phyloP scores from a whole-genome alignment of 1,140 invertebrate genomes.

The Drosophila rhopaloa region DNA sequence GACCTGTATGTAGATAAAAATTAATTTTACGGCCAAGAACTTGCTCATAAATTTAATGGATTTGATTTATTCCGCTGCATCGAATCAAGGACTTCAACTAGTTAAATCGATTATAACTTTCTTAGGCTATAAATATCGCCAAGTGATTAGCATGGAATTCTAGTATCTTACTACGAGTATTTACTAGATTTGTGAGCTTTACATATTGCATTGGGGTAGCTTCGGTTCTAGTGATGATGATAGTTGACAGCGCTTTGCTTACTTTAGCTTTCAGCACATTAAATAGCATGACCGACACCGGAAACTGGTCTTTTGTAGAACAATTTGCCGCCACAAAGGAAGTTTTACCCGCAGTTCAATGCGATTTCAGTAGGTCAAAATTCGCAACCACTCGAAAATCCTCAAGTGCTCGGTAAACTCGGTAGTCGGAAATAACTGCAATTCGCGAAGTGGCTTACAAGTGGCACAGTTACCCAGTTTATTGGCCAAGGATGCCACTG shows the following conservation, averaged over 20 bases:
- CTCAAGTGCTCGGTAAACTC: constrained; percentile 43
- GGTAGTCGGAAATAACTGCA: constrained; percentile 32
- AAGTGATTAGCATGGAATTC: not conserved
- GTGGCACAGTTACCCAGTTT: constrained; percentile 33
- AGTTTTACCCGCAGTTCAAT: constrained; percentile 30
- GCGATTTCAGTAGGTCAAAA: constrained; percentile 21
- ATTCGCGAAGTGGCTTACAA: constrained; percentile 6
- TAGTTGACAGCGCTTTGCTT: constrained; percentile 45
- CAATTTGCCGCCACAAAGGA: constrained; percentile 43
- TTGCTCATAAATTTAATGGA: constrained; percentile 29
- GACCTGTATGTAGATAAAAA: constrained; percentile 11
- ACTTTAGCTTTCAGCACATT: constrained; percentile 46
- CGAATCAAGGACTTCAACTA: constrained; percentile 9
- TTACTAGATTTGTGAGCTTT: not conserved
- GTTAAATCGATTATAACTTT: constrained; percentile 22
- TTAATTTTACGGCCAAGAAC: constrained; percentile 23
- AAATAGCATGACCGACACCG: constrained; percentile 57
- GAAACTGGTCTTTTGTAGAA: constrained; percentile 47
- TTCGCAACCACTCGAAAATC: constrained; percentile 15
- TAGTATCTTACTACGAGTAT: too few relatives aligned
- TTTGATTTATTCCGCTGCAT: constrained; percentile 6
- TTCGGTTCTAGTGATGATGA: constrained; percentile 9
- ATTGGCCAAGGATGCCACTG: constrained; percentile 58
- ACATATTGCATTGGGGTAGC: constrained; percentile 20
- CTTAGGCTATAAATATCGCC: constrained; percentile 8